phyloP scores from a whole-genome alignment of 2,888 invertebrate species.

The Branchinecta sandiegonensis region DNA sequence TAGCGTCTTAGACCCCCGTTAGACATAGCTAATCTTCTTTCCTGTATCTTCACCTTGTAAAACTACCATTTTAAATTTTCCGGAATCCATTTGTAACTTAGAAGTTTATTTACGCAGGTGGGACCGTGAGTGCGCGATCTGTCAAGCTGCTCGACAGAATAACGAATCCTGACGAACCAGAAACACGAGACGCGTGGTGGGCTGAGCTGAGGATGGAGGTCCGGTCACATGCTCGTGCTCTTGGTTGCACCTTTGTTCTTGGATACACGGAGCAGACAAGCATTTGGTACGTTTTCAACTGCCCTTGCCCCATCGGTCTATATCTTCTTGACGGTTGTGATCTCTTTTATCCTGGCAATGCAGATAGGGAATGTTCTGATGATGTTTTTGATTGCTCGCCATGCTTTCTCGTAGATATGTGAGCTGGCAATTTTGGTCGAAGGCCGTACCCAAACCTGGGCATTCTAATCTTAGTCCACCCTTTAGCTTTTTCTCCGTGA shows the following conservation, averaged over 20 bases:
- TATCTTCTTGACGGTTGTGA: not conserved
- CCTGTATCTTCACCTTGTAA: too few relatives aligned
- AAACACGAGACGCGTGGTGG: slow-evolving; percentile 91
- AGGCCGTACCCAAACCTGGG: too few relatives aligned
- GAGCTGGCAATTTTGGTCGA: too few relatives aligned
- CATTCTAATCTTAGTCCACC: too few relatives aligned
- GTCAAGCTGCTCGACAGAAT: slow-evolving; percentile 68
- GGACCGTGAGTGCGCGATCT: slow-evolving; percentile 65
- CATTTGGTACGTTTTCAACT: slow-evolving; percentile 55
- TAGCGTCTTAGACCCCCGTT: too few relatives aligned
- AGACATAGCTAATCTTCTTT: too few relatives aligned
- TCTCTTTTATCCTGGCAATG: not conserved
- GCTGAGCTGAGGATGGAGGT: slow-evolving; percentile 88
- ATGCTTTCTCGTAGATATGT: too few relatives aligned
- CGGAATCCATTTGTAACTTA: too few relatives aligned
- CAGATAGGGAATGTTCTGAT: not conserved
- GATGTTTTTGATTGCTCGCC: too few relatives aligned
- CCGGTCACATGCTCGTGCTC: slow-evolving; percentile 74
- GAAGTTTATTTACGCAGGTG: slow-evolving; percentile 40
- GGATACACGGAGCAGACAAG: slow-evolving; percentile 85
- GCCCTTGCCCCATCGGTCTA: too few relatives aligned
- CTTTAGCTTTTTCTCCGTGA: too few relatives aligned
- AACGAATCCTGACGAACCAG: slow-evolving; percentile 72
- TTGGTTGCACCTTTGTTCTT: slow-evolving; percentile 85
- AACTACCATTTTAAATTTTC: too few relatives aligned